Base-by-base conservation (phyloP, 1,140 invertebrate species). In the Bombus huntii region DNA sequence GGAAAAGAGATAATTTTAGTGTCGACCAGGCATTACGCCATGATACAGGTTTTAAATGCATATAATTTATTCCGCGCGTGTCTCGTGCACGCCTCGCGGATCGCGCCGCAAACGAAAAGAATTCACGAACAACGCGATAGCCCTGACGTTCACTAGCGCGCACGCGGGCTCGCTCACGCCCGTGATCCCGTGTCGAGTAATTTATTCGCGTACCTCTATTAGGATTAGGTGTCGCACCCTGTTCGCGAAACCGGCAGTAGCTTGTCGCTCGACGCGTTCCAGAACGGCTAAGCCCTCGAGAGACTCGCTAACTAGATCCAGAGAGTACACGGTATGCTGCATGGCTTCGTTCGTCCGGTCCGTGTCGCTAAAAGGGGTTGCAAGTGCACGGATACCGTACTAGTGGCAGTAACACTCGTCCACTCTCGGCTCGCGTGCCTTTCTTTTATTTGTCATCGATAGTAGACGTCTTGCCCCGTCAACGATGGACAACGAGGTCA, bases 311-410 rank as follows among this genome's bases (percentile, higher is more conserved):
- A 81, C 81, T 89, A 91, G 88, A 89, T 91, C 86, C 87, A 72
- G 9, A 83, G 84, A 44, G 78, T 18, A 37, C 34, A 39, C 84
- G 80, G 81, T 85, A 78, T 72, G 87, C 83, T 78, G 82, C 80
- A 92, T 89, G 92, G 91, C 92, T 92, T 92, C 92, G 87, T 84
- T 86, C 57, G 57, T 31, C 34, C 80, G 87, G 78, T 28, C 68
- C 70, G 76, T 85, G 82, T 86, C 80, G 85, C 12, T 78, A 71
- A 88, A 88, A 87, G 89, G 75, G 89, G 83, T 90, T 88, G 88
- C 86, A 87, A 88, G 90, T 88, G 91, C 85, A 85, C 73, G 71
- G 90, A 93, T 92, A 81, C 91, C 92, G 88, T 92, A 93, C 88
- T 86, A 92, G 92, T 92, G 87, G 81, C 82, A 85, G 42, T 37